phyloP scores from a whole-genome alignment of 1,140 invertebrate species.

The Propsilocerus akamusi region DNA sequence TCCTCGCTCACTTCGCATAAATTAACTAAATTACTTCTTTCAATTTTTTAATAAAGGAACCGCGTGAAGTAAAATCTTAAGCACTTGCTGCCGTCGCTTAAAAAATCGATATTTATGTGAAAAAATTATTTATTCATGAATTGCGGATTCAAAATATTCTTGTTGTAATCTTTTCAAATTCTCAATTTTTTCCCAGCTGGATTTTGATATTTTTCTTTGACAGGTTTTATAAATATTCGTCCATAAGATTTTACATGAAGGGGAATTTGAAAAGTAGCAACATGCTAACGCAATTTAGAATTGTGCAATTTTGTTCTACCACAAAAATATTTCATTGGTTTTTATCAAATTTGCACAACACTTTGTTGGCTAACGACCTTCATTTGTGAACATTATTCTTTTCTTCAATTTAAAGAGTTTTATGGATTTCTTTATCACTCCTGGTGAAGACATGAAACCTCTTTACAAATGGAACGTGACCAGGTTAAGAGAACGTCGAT shows the following conservation, averaged over 20 bases:
- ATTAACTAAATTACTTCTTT: neutral
- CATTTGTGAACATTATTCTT: neutral
- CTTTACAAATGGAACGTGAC: no score
- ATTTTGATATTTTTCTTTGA: neutral
- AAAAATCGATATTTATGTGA: slow-evolving; percentile 3
- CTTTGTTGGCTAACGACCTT: neutral
- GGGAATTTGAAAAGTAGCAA: no score
- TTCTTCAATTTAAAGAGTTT: no score
- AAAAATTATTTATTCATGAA: slow-evolving; percentile 4
- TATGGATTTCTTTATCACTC: no score
- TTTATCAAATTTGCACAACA: neutral
- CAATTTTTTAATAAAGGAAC: slow-evolving; percentile 3
- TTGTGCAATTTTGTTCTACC: neutral
- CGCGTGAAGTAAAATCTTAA: neutral
- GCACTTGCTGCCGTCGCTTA: neutral
- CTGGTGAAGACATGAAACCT: no score
- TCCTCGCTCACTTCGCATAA: neutral
- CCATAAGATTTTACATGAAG: no score
- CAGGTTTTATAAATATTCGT: neutral
- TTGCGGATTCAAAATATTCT: neutral
- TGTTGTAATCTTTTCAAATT: neutral
- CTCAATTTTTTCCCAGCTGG: neutral
- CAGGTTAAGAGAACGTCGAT: no score
- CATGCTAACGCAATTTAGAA: no score
- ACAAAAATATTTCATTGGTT: neutral